These are phyloP conservation scores for Cydia splendana DNA, from an alignment of 1,140 invertebrate species.

Conservation along the genomic window DNA sequence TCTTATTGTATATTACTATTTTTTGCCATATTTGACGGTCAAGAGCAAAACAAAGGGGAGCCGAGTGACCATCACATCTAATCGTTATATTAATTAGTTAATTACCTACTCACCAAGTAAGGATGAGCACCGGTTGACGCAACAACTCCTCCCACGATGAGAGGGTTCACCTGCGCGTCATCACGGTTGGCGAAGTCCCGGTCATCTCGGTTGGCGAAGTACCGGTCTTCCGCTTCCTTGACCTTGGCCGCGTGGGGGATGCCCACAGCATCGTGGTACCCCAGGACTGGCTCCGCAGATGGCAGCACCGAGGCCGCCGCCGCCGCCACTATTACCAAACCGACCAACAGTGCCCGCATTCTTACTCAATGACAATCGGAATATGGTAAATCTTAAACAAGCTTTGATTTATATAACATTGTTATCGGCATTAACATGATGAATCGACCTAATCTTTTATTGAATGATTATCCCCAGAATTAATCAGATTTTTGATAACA, in stretches of 20 bases:
- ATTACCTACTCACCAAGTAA: slow-evolving; percentile 45
- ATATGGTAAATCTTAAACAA: background rate
- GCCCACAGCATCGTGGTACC: slow-evolving; percentile 30
- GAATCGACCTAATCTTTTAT: background rate
- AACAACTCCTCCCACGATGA: slow-evolving; percentile 36
- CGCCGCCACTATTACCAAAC: background rate
- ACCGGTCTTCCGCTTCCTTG: slow-evolving; percentile 16
- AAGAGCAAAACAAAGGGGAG: too few relatives aligned
- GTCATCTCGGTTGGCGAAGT: background rate
- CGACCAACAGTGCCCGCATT: slow-evolving; percentile 23
- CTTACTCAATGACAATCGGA: background rate
- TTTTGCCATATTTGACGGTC: too few relatives aligned
- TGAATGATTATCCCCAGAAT: background rate
- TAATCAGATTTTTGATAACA: slow-evolving; percentile 1
- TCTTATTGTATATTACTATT: too few relatives aligned
- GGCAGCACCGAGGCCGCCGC: background rate
- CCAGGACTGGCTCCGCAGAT: background rate
- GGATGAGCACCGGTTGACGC: slow-evolving; percentile 47
- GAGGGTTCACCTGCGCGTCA: background rate
- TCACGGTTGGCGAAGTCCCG: background rate
- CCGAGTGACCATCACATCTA: too few relatives aligned
- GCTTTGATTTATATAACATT: slow-evolving; percentile 10
- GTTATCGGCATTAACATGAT: background rate
- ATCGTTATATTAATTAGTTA: too few relatives aligned
- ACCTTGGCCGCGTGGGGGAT: slow-evolving; percentile 26